phyloP scores from a whole-genome alignment of 2,797 vertebrate genomes.

The Halcyon badia region DNA sequence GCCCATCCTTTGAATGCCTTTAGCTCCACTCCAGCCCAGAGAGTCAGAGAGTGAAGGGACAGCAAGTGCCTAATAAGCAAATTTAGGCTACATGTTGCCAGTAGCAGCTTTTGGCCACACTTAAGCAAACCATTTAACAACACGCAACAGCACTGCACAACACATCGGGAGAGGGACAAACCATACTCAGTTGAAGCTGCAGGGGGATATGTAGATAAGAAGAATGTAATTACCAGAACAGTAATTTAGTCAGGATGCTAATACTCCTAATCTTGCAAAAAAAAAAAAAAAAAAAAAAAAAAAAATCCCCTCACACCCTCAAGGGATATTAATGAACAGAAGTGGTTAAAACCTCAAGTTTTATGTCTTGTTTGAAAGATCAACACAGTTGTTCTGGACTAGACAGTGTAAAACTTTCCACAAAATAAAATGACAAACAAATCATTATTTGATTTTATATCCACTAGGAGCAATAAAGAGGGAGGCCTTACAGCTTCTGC shows the following conservation, averaged over 20 bases:
- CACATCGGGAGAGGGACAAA: not conserved
- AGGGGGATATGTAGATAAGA: constrained; percentile 8
- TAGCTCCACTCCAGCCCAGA: not conserved
- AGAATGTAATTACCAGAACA: constrained; percentile 4
- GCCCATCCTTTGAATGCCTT: not conserved
- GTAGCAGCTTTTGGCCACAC: not conserved
- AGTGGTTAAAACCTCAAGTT: constrained; percentile 34
- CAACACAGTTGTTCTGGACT: constrained; percentile 29
- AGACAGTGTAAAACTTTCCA: constrained; percentile 47
- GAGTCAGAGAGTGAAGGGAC: not conserved
- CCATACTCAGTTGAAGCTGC: constrained; percentile 11
- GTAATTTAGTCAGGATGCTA: constrained; percentile 21
- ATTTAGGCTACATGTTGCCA: not conserved
- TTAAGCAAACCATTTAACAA: not conserved
- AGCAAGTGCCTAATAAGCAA: not conserved
- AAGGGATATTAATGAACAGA: constrained; percentile 32
- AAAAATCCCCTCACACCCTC: not conserved
- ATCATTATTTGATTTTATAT: constrained; percentile 62
- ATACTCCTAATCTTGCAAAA: not conserved
- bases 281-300: not conserved
- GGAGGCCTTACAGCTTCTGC: constrained; percentile 43
- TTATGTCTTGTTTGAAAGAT: constrained; percentile 46
- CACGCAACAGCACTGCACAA: not conserved
- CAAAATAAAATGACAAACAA: constrained; percentile 64
- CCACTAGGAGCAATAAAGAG: constrained; percentile 63